phyloP scores from a whole-genome alignment of 64 coral and sea anemone species.

The Montipora cactus region DNA sequence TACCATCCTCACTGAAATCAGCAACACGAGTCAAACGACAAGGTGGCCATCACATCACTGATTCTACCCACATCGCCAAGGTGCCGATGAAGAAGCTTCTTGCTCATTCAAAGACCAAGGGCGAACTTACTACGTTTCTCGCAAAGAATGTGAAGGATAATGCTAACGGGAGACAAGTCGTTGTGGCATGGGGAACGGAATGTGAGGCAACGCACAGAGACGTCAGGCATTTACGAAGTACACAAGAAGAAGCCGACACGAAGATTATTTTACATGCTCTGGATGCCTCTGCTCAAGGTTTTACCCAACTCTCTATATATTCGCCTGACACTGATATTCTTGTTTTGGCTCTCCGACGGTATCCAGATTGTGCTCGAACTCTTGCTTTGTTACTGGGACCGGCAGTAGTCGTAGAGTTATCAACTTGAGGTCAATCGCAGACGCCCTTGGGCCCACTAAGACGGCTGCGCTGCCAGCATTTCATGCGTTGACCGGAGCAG shows the following conservation, averaged over 20 bases:
- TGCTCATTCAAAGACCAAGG: constrained; percentile 68
- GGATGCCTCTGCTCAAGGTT: constrained; percentile 62
- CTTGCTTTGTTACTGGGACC: constrained; percentile 65
- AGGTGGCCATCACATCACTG: constrained; percentile 34
- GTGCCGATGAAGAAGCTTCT: constrained; percentile 54
- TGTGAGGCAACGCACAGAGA: constrained; percentile 71
- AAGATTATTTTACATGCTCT: constrained; percentile 71
- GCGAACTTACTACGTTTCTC: constrained; percentile 71
- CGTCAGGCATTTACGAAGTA: constrained; percentile 59
- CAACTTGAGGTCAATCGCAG: constrained; percentile 75
- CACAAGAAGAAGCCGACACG: constrained; percentile 58
- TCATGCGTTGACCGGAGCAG: constrained; percentile 43
- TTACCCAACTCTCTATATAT: neutral
- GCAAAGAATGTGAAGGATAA: constrained; percentile 71
- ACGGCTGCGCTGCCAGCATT: constrained; percentile 46
- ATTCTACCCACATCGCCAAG: constrained; percentile 53
- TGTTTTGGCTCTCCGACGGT: constrained; percentile 60
- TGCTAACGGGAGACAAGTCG: constrained; percentile 58
- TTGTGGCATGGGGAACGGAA: constrained; percentile 67
- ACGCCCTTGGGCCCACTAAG: constrained; percentile 60
- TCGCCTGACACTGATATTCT: neutral
- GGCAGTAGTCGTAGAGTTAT: constrained; percentile 60
- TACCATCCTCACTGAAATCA: constrained; percentile 61
- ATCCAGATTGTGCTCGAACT: constrained; percentile 64
- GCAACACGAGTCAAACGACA: constrained; percentile 58